Evolutionary conservation across 2,888 invertebrate genomes (phyloP).

Genomic region (Caenorhabditis sp.): DNA sequence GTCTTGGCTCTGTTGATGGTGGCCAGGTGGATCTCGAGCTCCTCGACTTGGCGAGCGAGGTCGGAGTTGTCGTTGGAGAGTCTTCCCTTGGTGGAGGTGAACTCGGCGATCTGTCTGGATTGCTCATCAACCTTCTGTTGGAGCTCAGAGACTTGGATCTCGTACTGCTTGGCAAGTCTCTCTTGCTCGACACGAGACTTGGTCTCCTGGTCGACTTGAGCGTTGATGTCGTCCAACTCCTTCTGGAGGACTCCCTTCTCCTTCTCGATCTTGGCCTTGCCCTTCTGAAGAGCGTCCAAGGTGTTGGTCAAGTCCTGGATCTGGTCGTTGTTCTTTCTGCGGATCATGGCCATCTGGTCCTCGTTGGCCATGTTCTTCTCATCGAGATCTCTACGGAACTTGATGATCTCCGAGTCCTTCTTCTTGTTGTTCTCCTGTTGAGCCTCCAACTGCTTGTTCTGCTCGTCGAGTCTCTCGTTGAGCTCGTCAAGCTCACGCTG

Average conservation of each 20-base stretch:
- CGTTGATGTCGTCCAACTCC: constrained; percentile 79
- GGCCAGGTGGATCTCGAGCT: constrained; percentile 94
- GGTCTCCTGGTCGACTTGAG: constrained; percentile 80
- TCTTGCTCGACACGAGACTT: constrained; percentile 80
- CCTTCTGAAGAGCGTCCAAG: constrained; percentile 99
- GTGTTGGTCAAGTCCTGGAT: constrained; percentile 99
- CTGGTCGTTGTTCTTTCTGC: constrained; percentile 99
- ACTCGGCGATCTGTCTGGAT: constrained; percentile 94
- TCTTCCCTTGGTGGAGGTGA: constrained; percentile 91
- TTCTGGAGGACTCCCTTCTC: constrained; percentile 78
- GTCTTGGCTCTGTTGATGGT: constrained; percentile 87
- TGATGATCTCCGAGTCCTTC: constrained; percentile 98
- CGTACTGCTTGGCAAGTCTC: constrained; percentile 80
- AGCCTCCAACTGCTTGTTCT: constrained; percentile 85
- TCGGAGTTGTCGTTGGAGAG: constrained; percentile 97
- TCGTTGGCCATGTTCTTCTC: constrained; percentile 97
- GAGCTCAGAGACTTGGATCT: constrained; percentile 91
- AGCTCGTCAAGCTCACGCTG: constrained; percentile 95
- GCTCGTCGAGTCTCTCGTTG: constrained; percentile 92
- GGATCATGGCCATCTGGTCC: constrained; percentile 94
- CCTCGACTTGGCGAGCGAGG: constrained; percentile 94
- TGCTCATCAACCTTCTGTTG: constrained; percentile 97
- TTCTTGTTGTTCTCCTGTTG: constrained; percentile 97
- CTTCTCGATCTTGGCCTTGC: constrained; percentile 88
- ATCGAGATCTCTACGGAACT: constrained; percentile 97